Base-by-base conservation (phyloP, 2,888 invertebrate species). In the Gerris lacustris region DNA sequence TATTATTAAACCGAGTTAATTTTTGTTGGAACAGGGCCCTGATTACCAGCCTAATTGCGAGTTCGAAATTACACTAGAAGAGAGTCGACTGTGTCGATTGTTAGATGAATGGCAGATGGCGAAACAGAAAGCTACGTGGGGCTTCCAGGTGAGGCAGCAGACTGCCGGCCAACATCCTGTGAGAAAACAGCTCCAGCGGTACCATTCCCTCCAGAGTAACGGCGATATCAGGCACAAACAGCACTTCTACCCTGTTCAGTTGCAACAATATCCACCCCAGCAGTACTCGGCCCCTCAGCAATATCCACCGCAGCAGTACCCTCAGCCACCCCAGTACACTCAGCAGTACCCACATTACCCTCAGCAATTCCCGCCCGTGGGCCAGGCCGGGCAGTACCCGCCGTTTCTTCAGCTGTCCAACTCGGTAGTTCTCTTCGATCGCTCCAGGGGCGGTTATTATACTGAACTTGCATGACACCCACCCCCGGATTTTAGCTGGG, bases 41-140 rank as follows among this genome's bases (percentile, higher is more conserved):
- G 92, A 92, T 79, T 92, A 91, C 80, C 90, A 92, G 79, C 88
- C 89, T 7, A 84, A 85, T 72, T 88, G 88, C 79, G 91, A 91
- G 81, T 86, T 87, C 71, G 91, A 91, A 82, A 84, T 86, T 68
- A 85, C 85, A 67, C 79, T 86, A 77, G 89, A 89, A 78, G 85
- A 86, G 69, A 88, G 88, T 71, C 84, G 89, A 70, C 83, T 89
- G 72, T 85, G 84, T 75, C 83, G 85, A 17, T 82, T 91, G 64
- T 84, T 91, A 73, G 87, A 88, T 74, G 87, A 89, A 78, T 91
- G 91, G 91, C 88, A 89, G 76, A 86, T 88, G 55, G 86, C 89
- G 5, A 90, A 81, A 70, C 72, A 73, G 79, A 74, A 82, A 81
- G 73, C 83, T 81, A n/a, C 79, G 55, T 74, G 73, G 80, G 45